phyloP scores from a whole-genome alignment of 2,797 vertebrate genomes.

The Anableps anableps region DNA sequence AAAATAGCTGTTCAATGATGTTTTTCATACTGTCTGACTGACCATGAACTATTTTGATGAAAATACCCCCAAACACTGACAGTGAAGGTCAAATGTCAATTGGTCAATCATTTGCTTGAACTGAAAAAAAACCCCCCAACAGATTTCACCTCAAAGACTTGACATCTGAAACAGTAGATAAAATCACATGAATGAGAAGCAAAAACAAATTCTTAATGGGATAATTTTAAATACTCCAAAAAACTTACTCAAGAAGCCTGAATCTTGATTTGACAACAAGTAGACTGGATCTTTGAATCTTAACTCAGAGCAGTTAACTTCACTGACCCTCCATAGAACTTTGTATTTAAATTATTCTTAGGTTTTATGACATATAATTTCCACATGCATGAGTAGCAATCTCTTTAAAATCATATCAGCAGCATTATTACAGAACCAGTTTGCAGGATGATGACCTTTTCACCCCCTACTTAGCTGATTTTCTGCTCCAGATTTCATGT shows the following conservation, averaged over 20 bases:
- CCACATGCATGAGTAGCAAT: neutral
- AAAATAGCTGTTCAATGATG: no score
- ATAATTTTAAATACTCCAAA: no score
- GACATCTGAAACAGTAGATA: neutral
- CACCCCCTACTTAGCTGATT: no score
- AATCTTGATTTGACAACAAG: no score
- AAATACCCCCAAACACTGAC: no score
- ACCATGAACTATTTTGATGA: no score
- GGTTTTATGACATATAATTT: slow-evolving; percentile 19
- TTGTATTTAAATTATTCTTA: neutral
- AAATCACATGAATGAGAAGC: neutral
- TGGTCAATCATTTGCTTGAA: neutral
- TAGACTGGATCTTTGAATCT: neutral
- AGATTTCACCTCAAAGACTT: neutral
- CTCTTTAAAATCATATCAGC: slow-evolving; percentile 12
- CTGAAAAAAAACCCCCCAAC: neutral
- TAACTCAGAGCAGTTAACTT: no score
- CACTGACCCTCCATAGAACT: neutral
- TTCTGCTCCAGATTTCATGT: no score
- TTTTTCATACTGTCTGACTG: no score
- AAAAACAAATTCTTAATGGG: no score
- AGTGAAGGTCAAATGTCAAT: neutral
- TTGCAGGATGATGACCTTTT: slow-evolving; percentile 1
- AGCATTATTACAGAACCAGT: slow-evolving; percentile 15
- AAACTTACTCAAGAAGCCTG: no score